Percentiles rank a stretch among this genome's conserved stretches.
Evolutionary conservation across 2,888 invertebrate species (phyloP).

Genomic region (Pasiphila rectangulata): DNA sequence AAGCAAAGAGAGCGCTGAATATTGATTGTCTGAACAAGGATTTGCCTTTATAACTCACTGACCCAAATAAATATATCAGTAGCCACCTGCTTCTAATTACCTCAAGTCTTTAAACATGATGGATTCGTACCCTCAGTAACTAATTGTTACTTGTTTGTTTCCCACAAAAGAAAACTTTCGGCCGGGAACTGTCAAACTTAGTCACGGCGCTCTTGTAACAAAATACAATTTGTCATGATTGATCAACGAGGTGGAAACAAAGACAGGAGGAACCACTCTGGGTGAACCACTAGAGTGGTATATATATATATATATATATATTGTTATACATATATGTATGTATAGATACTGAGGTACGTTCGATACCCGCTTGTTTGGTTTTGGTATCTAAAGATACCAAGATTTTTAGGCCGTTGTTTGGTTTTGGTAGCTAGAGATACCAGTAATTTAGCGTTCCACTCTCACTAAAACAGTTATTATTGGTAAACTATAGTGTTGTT

Average conservation of each 20-base stretch:
- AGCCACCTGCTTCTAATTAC: conserved; percentile 20
- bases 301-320: no score
- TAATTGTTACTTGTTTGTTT: conserved; percentile 58
- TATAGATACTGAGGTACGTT: no score
- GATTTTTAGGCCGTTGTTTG: no score
- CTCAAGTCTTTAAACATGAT: conserved; percentile 28
- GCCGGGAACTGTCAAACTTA: conserved; percentile 65
- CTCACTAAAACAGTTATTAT: no score
- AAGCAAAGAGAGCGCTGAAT: conserved; percentile 4
- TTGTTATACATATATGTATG: no score
- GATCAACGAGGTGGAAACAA: conserved; percentile 73
- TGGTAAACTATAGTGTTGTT: no score
- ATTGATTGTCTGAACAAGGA: conserved; percentile 1
- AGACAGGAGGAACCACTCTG: conserved; percentile 49
- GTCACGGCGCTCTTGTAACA: conserved; percentile 63
- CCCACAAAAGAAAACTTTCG: conserved; percentile 55
- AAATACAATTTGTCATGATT: conserved; percentile 77
- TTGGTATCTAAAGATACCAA: no score
- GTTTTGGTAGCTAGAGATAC: no score
- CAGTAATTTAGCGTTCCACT: no score
- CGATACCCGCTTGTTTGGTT: no score
- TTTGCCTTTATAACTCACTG: conserved; percentile 16
- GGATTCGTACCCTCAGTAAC: conserved; percentile 43
- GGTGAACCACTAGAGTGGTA: no score
- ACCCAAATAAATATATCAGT: conserved; percentile 12